Conservation (phyloP, 2,888 invertebrate species). For the Desoria tigrina region DNA sequence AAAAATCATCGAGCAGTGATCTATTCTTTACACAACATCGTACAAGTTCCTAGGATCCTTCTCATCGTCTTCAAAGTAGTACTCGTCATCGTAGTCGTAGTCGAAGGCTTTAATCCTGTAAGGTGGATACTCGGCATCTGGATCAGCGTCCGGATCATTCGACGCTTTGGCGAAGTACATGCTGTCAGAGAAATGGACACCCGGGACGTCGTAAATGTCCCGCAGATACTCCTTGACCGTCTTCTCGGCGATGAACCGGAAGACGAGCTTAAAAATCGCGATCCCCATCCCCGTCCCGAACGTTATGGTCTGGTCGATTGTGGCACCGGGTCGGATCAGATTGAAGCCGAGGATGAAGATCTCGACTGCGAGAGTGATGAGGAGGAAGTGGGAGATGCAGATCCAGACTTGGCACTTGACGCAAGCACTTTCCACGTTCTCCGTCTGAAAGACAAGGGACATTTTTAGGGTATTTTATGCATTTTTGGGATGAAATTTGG, state of each 20-base stretch:
- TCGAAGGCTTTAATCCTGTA: slow-evolving; percentile 16
- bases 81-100: slow-evolving; percentile 35
- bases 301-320: slow-evolving; percentile 32
- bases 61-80: slow-evolving; percentile 34
- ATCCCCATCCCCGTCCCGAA: slow-evolving; percentile 37
- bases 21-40: slow-evolving; percentile 14
- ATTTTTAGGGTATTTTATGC: neutral
- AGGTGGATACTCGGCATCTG: neutral
- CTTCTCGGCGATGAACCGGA: slow-evolving; percentile 39
- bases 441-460: slow-evolving; percentile 26
- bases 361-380: slow-evolving; percentile 42
- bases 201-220: slow-evolving; percentile 24
- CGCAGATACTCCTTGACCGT: slow-evolving; percentile 39
- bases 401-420: slow-evolving; percentile 45
- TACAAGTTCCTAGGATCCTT: slow-evolving; percentile 21
- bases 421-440: slow-evolving; percentile 43
- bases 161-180: slow-evolving; percentile 20
- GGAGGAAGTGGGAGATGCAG: slow-evolving; percentile 43
- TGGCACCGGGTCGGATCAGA: slow-evolving; percentile 42
- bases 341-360: slow-evolving; percentile 45
- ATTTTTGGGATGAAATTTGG: too few relatives aligned
- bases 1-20: neutral
- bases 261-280: slow-evolving; percentile 36
- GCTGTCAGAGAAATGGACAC: slow-evolving; percentile 40
- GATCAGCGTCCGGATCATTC: neutral